phyloP scores from a whole-genome alignment of 2,888 invertebrate genomes.

The Steinernema carpocapsae region DNA sequence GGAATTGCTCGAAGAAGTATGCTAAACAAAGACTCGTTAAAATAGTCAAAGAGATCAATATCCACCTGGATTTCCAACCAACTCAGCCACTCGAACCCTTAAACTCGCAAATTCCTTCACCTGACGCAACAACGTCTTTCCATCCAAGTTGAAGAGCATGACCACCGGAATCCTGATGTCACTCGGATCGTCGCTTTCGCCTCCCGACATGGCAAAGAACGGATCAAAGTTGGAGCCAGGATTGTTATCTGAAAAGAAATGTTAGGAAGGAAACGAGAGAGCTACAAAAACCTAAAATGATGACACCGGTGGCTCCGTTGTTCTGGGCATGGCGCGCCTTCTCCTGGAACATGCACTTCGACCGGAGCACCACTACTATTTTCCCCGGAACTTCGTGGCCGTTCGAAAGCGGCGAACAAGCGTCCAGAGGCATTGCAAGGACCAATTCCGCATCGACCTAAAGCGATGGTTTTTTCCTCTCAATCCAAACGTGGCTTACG shows the following conservation, averaged over 20 bases:
- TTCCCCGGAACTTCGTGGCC: constrained; percentile 75
- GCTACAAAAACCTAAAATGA: constrained; percentile 75
- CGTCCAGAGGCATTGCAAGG: constrained; percentile 78
- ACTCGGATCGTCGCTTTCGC: constrained; percentile 77
- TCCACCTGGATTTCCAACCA: constrained; percentile 42
- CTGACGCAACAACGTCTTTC: constrained; percentile 45
- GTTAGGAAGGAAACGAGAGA: neutral
- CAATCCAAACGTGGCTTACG: no score
- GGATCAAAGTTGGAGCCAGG: constrained; percentile 80
- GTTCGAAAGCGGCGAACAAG: constrained; percentile 74
- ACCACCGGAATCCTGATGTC: constrained; percentile 59
- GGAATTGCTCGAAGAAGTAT: constrained; percentile 35
- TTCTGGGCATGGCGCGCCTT: constrained; percentile 85
- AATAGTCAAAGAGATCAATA: constrained; percentile 8
- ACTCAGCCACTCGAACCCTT: constrained; percentile 42
- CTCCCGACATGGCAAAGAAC: constrained; percentile 95
- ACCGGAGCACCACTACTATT: constrained; percentile 85
- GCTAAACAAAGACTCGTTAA: constrained; percentile 32
- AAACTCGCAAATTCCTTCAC: constrained; percentile 37
- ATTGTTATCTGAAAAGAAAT: constrained; percentile 74
- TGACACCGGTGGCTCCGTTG: constrained; percentile 83
- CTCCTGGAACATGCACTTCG: constrained; percentile 92
- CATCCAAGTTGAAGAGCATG: constrained; percentile 57
- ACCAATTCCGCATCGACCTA: constrained; percentile 76
- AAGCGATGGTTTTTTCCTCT: no score